Evolutionary conservation across 2,888 invertebrate species (phyloP), one percentile per base, ranked within the genome.

Genomic region (Nemapogon koenigi): DNA sequence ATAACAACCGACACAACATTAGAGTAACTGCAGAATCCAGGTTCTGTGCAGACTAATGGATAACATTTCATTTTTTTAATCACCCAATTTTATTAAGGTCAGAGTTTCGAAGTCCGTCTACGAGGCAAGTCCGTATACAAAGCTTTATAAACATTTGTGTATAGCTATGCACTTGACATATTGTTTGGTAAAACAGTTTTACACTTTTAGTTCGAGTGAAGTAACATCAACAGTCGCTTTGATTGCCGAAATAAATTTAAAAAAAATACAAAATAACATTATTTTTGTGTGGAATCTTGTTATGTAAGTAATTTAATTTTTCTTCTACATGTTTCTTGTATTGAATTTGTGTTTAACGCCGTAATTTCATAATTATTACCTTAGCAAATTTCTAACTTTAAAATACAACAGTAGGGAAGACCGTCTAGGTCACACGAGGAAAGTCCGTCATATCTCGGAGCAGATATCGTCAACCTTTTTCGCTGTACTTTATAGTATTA

Each of bases 391-490:
- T 28, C 6, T 28, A 28, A 28, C 28, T 4, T 38, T 19, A 13
- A 11, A 28, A 37, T 16, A 7, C 16, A 28, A 28, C 18, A 37
- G 28, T 37, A 17, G 37, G 36, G 27, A 36, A 36, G 36, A 18
- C 36, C 36, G 27, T 36, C 36, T 36, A 27, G 36, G 16, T 13
- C 26, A 16, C 27, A 8, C 19, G 26, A 27, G 36, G 27, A 10
- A 36, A 36, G 26, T 27, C 36, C 36, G 36, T 27, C 36, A 36
- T 36, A 36, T 36, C 26, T 14, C 36, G 27, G 16, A 16, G 27
- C 27, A 36, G 36, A 27, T 36, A 18, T 36, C 16, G 13, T 16
- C 26, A 36, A 36, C 36, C 36, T 36, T 36, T 36, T 36, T 19
- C 16, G 18, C 18, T 26, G 26, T 26, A 36, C 26, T 16, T 27